Base-by-base conservation (phyloP, 2,888 invertebrate species). In the Epistrophella euchroma region DNA sequence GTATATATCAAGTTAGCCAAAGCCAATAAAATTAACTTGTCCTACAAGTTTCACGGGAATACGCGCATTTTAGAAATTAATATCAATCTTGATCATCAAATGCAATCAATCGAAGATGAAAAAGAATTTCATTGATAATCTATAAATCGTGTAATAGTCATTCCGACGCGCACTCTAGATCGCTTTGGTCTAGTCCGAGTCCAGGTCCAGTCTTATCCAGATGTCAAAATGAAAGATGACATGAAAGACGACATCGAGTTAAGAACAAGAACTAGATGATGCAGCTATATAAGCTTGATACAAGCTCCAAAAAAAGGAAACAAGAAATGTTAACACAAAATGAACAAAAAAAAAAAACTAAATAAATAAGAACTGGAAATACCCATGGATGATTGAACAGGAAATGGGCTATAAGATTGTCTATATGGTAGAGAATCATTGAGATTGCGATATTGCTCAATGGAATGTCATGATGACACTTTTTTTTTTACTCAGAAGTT, bases 381-480 rank as follows among this genome's bases (percentile, higher is more conserved):
- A 71, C 19, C 64, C 79, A 84, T 79, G 68, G 72, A 68, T 73
- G 85, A 73, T 86, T 81, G 56, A 78, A 86, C 86, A 86, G 86
- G 86, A 86, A 86, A 82, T 81, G 64, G 82, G 73, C 64, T 71
- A 70, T 64, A 52, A 82, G 58, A 56, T 66, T 47, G 45, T 70
- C 70, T 60, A 1, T 13, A 58, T 50, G 22, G 6, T 28, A 5
- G 6, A 77, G 76, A 70, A 50, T 66, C 66, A 19, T 60, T 70
- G 72, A 60, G 45, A 77, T 76, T 71, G 76, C 73, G 37, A 81
- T 86, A 86, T 78, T 86, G 77, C 58, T 74, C 74, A 62, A 81
- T 86, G 86, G 86, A 86, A 86, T 86, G 77, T 70, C 32, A 64
- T 58, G 82, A 86, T 78, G 86, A 82, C 86, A 78, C 81, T 71